Base-by-base conservation (phyloP, 1,140 invertebrate species). In the Ganaspis sp. region DNA sequence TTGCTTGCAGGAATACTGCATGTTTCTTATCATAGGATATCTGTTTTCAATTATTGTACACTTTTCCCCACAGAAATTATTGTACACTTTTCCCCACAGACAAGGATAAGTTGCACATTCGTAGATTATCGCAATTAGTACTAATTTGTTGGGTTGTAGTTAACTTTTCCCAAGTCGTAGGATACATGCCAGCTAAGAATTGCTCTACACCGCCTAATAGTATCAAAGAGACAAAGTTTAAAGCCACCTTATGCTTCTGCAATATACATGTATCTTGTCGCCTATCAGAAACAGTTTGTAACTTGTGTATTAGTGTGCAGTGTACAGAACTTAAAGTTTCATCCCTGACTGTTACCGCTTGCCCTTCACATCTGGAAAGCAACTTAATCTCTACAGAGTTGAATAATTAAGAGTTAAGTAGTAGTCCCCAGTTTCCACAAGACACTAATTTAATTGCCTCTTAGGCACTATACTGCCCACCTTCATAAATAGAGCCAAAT, bases 351-450 rank as follows among this genome's bases (percentile, higher is more conserved):
- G 53, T 76, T 72, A 70, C 49, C 19, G 12, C 64, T 71, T 72
- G 53, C 72, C 76, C 75, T 74, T 73, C 75, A 72, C 82, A 72
- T 81, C 76, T 70, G 53, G 74, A 64, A 79, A 81, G 79, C 72
- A 85, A 84, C 83, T 85, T 83, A 83, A 85, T 85, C 84, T 83
- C 74, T 76, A 73, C 53, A 76, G 82, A 87, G 83, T 84, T 86
- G 80, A 86, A 83, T 86, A 87, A 87, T 87, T 86, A 85, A 81
- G 81, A 86, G 83, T 83, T 84, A 84, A 87, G 84, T 79, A 85
- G 77, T 77, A 83, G 84, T 83, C 86, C 73, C 73, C 75, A 81
- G 77, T 81, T 82, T 83, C 73, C 76, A 75, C 79, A 82, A 81
- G 80, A 77, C 81, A 79, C 79, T 86, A 86, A 86, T 86, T 85